Evolutionary conservation across 2,888 invertebrate genomes (phyloP).

Genomic region (Rhamphomyia laevipes): DNA sequence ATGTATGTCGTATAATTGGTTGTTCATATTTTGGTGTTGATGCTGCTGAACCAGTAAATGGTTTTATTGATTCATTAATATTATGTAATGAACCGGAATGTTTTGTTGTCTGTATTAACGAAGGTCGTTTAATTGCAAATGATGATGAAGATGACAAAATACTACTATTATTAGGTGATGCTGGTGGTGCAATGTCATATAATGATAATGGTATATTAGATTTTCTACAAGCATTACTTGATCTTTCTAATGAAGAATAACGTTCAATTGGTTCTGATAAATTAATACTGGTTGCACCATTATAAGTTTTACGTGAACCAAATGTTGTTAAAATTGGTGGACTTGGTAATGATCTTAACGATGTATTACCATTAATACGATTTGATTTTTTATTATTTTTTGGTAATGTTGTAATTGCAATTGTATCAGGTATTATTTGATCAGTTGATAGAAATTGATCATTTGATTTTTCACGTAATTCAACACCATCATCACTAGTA

Average conservation of each 20-base stretch:
- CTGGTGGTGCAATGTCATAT: constrained; percentile 9
- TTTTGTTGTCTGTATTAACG: constrained; percentile 21
- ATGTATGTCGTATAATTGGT: background rate
- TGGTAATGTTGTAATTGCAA: background rate
- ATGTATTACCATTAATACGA: background rate
- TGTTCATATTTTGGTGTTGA: background rate
- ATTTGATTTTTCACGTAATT: constrained; percentile 14
- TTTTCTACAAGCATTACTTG: no score
- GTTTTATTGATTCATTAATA: constrained; percentile 16
- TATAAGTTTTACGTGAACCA: background rate
- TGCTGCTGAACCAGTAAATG: background rate
- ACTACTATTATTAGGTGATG: constrained; percentile 14
- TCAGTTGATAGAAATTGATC: constrained; percentile 5
- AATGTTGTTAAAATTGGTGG: constrained; percentile 25
- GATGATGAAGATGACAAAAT: constrained; percentile 30
- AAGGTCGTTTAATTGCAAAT: constrained; percentile 34
- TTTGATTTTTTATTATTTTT: background rate
- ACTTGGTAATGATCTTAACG: constrained; percentile 2
- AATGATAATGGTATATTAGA: no score
- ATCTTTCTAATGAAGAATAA: no score
- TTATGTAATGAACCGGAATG: constrained; percentile 31
- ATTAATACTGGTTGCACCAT: no score
- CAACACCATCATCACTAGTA: constrained; percentile 6
- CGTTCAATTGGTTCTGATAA: no score
- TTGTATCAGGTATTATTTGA: no score